Evolutionary conservation across 2,113 vertebrate genomes (phyloP), one percentile per base, ranked within the genome.

Genomic region (Porphyrio hochstetteri): DNA sequence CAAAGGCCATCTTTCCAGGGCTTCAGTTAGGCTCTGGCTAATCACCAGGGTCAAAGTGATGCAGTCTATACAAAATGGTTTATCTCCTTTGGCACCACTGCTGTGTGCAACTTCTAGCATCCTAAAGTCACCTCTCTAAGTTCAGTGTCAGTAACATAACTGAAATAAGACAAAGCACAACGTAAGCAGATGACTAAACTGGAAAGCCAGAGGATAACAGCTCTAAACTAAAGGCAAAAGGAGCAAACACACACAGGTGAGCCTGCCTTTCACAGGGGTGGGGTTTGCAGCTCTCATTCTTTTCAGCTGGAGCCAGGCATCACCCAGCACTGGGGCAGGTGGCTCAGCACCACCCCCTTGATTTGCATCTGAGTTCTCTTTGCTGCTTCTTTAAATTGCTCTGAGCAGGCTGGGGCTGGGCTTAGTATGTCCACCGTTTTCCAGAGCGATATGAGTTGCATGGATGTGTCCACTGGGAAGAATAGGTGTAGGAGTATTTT

Each of bases 381-480:
- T 2, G 15, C 28, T 55, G 27, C 50, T 55, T 6, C 56, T 71
- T 40, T 8, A 33, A 40, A 16, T 17, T 7, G 4, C 35, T 55
- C 25, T 2, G 4, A 10, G 31, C 17, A 6, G 3, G 0, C 3
- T 2, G 0, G 1, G 2, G 13, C 6, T 36, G 28, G 15, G 33
- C 8, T 95, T 25, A 96, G 82, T 55, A 68, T 0, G 88, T 50
- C 96, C 96, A 91, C 16, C 77, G 63, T 33, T 95, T 97, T 33
- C 95, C 92, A 0, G 94, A 7, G 60, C 91, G 94, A 23, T 91
- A 79, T 0, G 95, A 95, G 2, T 88, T 97, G 72, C 96, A 97
- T 1, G 96, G 96, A 10, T 97, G 96, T 5, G 95, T 97, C 96
- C 96, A 97, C 15, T 96, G 96, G 19, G 96, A 97, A 2, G 95